Percentiles rank a stretch among this genome's conserved stretches.
Conservation (phyloP, 1,140 invertebrate species). For the Solen grandis region DNA sequence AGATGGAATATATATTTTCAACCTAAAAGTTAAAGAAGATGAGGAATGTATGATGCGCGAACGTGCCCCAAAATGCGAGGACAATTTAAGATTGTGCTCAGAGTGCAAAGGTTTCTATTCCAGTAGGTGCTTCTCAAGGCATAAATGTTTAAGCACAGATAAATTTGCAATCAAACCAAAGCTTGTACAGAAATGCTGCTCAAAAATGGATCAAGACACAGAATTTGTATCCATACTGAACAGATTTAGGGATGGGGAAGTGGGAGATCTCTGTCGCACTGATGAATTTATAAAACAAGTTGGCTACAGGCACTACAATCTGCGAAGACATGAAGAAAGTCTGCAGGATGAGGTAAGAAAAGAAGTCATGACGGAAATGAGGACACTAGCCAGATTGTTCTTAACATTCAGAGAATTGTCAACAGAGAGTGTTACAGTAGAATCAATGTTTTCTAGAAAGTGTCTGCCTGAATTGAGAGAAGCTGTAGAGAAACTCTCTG, state of each 20-base stretch:
- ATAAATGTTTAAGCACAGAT: neutral
- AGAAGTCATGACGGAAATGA: slow-evolving; percentile 49
- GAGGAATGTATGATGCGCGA: slow-evolving; percentile 40
- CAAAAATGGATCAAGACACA: neutral
- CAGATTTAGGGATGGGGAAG: slow-evolving; percentile 47
- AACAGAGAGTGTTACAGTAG: neutral
- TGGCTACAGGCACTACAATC: slow-evolving; percentile 37
- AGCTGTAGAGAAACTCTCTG: neutral
- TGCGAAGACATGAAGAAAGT: slow-evolving; percentile 25
- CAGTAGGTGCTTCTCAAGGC: slow-evolving; percentile 25
- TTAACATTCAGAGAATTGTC: neutral
- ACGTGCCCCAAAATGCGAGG: slow-evolving; percentile 21
- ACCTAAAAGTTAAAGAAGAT: slow-evolving; percentile 17
- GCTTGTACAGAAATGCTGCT: neutral
- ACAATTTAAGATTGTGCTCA: slow-evolving; percentile 42
- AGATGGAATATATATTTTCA: slow-evolving; percentile 51
- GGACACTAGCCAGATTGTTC: slow-evolving; percentile 29
- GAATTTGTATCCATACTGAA: slow-evolving; percentile 34
- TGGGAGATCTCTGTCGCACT: slow-evolving; percentile 32
- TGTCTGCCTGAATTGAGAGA: neutral
- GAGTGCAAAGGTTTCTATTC: slow-evolving; percentile 42
- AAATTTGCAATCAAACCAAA: neutral
- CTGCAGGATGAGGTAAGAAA: slow-evolving; percentile 32
- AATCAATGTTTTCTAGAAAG: neutral
- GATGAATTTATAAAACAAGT: slow-evolving; percentile 32